Evolutionary conservation across 1,140 invertebrate genomes (phyloP).

Genomic region (Elymnias hypermnestra): DNA sequence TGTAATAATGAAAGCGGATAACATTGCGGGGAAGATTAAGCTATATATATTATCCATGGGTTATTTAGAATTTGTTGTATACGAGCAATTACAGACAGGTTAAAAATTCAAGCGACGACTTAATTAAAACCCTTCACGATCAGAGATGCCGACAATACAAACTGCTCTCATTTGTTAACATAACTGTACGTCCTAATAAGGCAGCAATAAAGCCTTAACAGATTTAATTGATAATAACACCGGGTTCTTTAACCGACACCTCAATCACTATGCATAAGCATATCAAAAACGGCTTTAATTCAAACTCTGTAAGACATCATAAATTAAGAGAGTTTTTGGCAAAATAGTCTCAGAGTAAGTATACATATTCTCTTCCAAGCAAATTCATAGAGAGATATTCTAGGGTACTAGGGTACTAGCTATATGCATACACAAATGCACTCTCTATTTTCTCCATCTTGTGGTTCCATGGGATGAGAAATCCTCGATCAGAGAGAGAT

Average conservation of each 20-base stretch:
- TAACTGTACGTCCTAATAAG: constrained; percentile 53
- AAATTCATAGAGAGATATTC: too few species aligned
- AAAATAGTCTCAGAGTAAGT: constrained; percentile 4
- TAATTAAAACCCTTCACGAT: constrained; percentile 19
- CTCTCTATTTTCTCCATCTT: too few species aligned
- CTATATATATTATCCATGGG: too few species aligned
- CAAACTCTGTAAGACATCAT: background rate
- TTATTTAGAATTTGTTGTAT: too few species aligned
- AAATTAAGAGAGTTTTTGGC: constrained; percentile 24
- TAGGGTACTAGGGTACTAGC: too few species aligned
- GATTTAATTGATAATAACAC: constrained; percentile 63
- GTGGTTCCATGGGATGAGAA: too few species aligned
- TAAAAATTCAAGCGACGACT: constrained; percentile 13
- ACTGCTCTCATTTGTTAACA: constrained; percentile 40
- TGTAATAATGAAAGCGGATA: too few species aligned
- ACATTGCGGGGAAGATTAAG: too few species aligned
- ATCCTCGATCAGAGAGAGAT: too few species aligned
- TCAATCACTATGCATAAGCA: constrained; percentile 3
- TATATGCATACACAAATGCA: too few species aligned
- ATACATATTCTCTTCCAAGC: too few species aligned
- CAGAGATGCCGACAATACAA: constrained; percentile 29
- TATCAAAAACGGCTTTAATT: constrained; percentile 21
- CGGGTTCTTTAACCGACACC: constrained; percentile 45
- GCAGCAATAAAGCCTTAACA: constrained; percentile 59
- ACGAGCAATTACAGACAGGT: too few species aligned